Evolutionary conservation across 2,888 invertebrate species (phyloP).

Genomic region (Ptilodon capucinus): DNA sequence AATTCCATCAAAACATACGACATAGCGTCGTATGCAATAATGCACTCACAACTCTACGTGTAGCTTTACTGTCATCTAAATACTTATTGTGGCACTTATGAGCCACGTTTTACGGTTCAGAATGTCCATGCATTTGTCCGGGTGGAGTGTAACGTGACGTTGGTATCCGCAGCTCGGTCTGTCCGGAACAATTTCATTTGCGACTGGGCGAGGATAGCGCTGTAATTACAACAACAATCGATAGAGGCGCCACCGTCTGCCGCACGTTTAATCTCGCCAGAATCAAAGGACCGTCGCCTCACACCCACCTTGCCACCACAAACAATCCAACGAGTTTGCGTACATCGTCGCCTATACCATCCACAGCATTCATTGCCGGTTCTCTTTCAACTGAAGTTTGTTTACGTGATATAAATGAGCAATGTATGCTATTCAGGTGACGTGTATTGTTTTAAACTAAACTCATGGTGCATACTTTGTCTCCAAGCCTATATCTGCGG

Average conservation of each 20-base stretch:
- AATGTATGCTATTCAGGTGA: constrained; percentile 36
- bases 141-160: constrained; percentile 66
- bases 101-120: constrained; percentile 50
- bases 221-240: constrained; percentile 83
- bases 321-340: constrained; percentile 40
- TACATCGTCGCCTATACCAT: constrained; percentile 18
- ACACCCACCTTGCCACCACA: constrained; percentile 63
- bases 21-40: constrained; percentile 49
- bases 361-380: constrained; percentile 42
- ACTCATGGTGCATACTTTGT: constrained; percentile 64
- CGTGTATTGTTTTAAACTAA: constrained; percentile 50
- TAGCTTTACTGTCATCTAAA: constrained; percentile 12
- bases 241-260: constrained; percentile 82
- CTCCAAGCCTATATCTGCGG: constrained; percentile 74
- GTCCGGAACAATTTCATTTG: constrained; percentile 83
- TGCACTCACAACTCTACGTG: constrained; percentile 26
- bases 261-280: constrained; percentile 82
- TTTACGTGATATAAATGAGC: constrained; percentile 18
- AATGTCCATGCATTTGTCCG: constrained; percentile 43
- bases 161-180: constrained; percentile 75
- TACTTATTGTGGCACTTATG: constrained; percentile 27
- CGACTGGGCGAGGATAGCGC: constrained; percentile 81
- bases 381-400: not conserved
- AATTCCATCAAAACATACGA: constrained; percentile 54
- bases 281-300: constrained; percentile 81